Base-by-base conservation (phyloP, 1,140 invertebrate genomes). In the Riptortus pedestris region DNA sequence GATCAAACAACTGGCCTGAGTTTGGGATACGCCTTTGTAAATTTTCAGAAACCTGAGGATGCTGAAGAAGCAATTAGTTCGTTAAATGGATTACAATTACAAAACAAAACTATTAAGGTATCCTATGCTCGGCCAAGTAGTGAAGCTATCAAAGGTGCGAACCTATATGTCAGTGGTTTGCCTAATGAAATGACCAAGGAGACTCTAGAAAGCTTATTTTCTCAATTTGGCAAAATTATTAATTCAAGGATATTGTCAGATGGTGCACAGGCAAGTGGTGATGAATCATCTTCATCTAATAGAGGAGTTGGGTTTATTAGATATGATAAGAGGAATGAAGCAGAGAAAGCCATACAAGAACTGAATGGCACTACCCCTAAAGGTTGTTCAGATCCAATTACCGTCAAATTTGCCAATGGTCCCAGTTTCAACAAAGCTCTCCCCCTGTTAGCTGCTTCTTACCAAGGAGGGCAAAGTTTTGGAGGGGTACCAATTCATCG, bases 251-350 rank as follows among this genome's bases (percentile, higher is more conserved):
- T 62, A 38, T 60, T 69, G 33, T 65, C 65, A 62, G 68, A 68
- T 64, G 64, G 66, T 60, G 52, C 66, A 48, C 26, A 29, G 18
- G 18, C 18, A 7, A 33, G 14, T 24, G 51, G 20, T 3, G n/a
- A 24, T 24, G 51, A 24, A 38, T 58, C 58, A 31, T 65, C 52
- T 57, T 95, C 95, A 72, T 80, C 97, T 70, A 98, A 95, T 63
- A 98, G 98, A 80, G 96, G 96, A 65, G 96, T 99, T 67, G 96
- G 96, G 58, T 99, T 99, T 78, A 98, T 99, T 72, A 85, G 96
- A 65, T 99, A 98, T 78, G 96, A 99, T 77, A 93, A 98, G 76
- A 87, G 96, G 66, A 83, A 90, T 69, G 96, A 99, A 78, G 96
- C 96, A 2, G 96, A 99, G 76, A 81, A 90, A 51, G 96, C 96